Percentiles rank a stretch among this genome's conserved stretches.
Conservation (phyloP, 2,113 vertebrate species). For the Petromus typicus region DNA sequence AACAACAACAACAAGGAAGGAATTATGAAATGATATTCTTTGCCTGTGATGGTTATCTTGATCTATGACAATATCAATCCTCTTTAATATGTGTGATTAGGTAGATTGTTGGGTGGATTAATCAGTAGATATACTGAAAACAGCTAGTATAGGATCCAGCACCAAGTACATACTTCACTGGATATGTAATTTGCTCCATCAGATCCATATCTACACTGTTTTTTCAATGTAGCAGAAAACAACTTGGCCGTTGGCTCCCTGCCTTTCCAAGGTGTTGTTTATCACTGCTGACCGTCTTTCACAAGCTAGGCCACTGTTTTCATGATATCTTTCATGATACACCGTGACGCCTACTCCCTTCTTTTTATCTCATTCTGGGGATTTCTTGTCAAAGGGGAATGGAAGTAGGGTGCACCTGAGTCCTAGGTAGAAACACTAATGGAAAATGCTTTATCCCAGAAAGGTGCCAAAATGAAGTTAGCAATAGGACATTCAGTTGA, state of each 20-base stretch:
- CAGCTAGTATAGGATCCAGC: not conserved
- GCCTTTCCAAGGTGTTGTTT: not conserved
- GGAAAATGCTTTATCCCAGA: not conserved
- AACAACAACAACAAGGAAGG: not conserved
- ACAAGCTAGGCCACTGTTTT: not conserved
- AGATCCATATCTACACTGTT: not conserved
- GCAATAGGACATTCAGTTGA: not conserved
- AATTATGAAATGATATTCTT: not conserved
- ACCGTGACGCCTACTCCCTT: too few species aligned
- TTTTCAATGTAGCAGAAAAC: not conserved
- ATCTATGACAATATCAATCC: not conserved
- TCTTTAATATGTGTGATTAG: not conserved
- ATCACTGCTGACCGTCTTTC: not conserved
- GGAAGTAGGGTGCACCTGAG: not conserved
- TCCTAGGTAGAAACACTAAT: not conserved
- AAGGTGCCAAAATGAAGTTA: not conserved
- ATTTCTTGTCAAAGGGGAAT: not conserved
- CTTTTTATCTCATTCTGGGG: not conserved
- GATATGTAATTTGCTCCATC: not conserved
- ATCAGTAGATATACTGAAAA: constrained; percentile 3
- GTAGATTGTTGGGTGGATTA: not conserved
- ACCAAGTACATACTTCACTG: not conserved
- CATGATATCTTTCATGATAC: too few species aligned
- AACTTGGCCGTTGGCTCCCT: not conserved
- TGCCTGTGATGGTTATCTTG: not conserved